Conservation (phyloP, 2,888 invertebrate species). For the Athripsodes cinereus region DNA sequence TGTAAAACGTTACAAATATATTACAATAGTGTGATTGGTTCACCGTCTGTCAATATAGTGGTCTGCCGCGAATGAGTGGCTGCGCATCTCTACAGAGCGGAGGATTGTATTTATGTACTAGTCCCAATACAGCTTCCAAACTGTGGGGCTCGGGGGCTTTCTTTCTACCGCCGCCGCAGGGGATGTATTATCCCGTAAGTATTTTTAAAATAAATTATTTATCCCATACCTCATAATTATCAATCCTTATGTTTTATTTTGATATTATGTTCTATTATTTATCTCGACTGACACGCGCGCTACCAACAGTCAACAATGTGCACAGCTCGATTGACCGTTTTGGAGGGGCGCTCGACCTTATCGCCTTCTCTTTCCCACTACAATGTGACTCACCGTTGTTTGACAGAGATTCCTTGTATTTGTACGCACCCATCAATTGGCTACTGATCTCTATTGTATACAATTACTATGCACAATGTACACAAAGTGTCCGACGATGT, state of each 20-base stretch:
- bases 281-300: conserved; percentile 1
- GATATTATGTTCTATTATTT: conserved; percentile 1
- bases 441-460: too few species aligned
- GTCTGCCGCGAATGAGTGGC: conserved; percentile 25
- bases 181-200: conserved; percentile 96
- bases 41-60: background rate
- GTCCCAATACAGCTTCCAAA: conserved; percentile 76
- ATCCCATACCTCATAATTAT: background rate
- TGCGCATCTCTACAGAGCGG: conserved; percentile 25
- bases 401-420: conserved; percentile 18
- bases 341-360: conserved; percentile 18
- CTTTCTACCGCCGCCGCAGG: conserved; percentile 94
- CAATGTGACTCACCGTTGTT: conserved; percentile 15
- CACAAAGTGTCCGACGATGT: too few species aligned
- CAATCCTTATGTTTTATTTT: background rate
- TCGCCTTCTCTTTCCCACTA: conserved; percentile 18
- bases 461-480: too few species aligned
- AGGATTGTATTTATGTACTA: conserved; percentile 44
- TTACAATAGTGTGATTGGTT: background rate
- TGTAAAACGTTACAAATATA: background rate
- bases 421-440: background rate
- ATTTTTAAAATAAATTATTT: conserved; percentile 30
- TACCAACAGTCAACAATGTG: conserved; percentile 20
- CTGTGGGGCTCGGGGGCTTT: conserved; percentile 96
- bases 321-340: conserved; percentile 22